Evolutionary conservation across 2,888 invertebrate genomes (phyloP), one percentile per base, ranked within the genome.

Genomic region (Carpatolechia fugitivella): DNA sequence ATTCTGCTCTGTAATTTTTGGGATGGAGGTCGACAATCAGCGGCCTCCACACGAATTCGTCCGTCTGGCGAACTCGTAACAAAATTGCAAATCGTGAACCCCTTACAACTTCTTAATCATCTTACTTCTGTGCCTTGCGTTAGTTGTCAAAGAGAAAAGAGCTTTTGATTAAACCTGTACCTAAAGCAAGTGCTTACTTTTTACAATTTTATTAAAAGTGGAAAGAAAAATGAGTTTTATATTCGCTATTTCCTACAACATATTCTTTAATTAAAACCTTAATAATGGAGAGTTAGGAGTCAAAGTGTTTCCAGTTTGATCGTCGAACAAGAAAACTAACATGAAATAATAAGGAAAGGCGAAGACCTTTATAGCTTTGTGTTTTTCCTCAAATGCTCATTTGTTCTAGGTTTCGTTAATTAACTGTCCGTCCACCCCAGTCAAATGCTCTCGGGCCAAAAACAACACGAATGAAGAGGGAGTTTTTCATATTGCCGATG

Each of bases 401-500:
- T 82, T 82, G 76, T 80, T 80, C 78, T 83, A 84, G 77, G 78
- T 78, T 78, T 77, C 77, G 81, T 85, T 85, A 85, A 87, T 87
- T 84, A 86, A 85, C 80, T 82, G 85, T 85, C 83, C 78, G 85
- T 85, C 83, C 78, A 76, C 77, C 76, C 81, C 80, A 81, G 82
- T 82, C 78, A 80, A 84, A 81, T 76, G 76, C 73, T 74, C 74
- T 77, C 74, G 72, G 76, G 65, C 70, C 75, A 82, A 80, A 86
- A 85, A 82, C 40, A 41, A 14, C 20, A 54, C 38, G 72, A 76
- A 81, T 77, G 75, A 72, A 75, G 78, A 76, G 78, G 72, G 81
- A 78, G 78, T 82, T 86, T 83, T 88, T 87, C 87, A 87, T 87
- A 87, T 84, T 82, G 87, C 74, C 84, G 81, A 85, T 87, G 87